phyloP scores from a whole-genome alignment of 2,797 vertebrate species.

The Leuciscus waleckii region DNA sequence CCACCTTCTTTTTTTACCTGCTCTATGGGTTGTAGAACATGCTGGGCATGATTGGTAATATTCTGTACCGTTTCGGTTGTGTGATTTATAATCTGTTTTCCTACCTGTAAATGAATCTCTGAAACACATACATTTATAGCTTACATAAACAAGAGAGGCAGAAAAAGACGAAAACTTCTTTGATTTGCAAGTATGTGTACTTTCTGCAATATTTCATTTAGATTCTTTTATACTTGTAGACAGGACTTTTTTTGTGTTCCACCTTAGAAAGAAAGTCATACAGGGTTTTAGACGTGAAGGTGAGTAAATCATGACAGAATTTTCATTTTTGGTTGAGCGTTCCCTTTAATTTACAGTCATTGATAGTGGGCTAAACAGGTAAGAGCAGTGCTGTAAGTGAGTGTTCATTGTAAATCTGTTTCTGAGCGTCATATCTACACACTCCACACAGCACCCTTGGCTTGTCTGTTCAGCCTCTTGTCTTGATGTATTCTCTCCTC shows the following conservation, averaged over 20 bases:
- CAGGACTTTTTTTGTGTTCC: neutral
- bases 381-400: neutral
- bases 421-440: slow-evolving; percentile 2
- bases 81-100: slow-evolving; percentile 9
- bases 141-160: neutral
- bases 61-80: neutral
- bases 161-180: neutral
- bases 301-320: neutral
- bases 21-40: neutral
- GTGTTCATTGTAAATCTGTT: slow-evolving; percentile 23
- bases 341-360: neutral
- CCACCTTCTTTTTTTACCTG: slow-evolving; percentile 5
- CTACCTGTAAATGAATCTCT: neutral
- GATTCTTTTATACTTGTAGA: neutral
- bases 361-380: neutral
- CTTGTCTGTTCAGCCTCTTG: slow-evolving; percentile 33
- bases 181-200: neutral
- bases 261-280: neutral
- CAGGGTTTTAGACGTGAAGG: neutral
- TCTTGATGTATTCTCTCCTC: slow-evolving; percentile 41
- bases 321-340: neutral
- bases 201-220: neutral
- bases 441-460: slow-evolving; percentile 31
- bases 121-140: neutral
- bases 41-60: neutral